phyloP scores from a whole-genome alignment of 1,140 invertebrate species.

The Homalodisca vitripennis region DNA sequence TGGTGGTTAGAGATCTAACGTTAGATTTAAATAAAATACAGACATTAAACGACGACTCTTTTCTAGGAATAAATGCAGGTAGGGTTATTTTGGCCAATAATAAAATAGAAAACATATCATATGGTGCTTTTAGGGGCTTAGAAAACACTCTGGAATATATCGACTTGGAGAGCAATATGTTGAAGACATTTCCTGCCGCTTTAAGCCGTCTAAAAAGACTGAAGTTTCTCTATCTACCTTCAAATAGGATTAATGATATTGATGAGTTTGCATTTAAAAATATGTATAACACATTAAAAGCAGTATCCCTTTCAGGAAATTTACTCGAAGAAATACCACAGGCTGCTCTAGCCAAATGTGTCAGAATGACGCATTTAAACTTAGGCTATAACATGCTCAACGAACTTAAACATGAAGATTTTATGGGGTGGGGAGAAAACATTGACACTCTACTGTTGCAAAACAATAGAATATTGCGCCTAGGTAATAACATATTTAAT shows the following conservation, averaged over 20 bases:
- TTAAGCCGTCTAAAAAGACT: conserved; percentile 61
- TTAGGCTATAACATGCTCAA: conserved; percentile 83
- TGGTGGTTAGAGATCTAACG: conserved; percentile 75
- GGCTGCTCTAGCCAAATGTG: conserved; percentile 63
- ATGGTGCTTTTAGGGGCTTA: conserved; percentile 67
- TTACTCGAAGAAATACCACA: conserved; percentile 69
- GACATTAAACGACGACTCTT: conserved; percentile 61
- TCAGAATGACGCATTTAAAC: conserved; percentile 75
- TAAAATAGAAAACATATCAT: conserved; percentile 63
- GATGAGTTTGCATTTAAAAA: conserved; percentile 54
- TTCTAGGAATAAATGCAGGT: conserved; percentile 64
- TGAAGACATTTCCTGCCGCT: conserved; percentile 65
- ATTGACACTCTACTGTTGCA: conserved; percentile 80
- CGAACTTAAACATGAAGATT: conserved; percentile 70
- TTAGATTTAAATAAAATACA: conserved; percentile 74
- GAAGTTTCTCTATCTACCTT: conserved; percentile 79
- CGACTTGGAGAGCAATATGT: conserved; percentile 78
- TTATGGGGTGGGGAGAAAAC: conserved; percentile 69
- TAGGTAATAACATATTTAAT: conserved; percentile 71
- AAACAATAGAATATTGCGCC: conserved; percentile 77
- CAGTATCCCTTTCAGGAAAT: conserved; percentile 79
- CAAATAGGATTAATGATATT: conserved; percentile 67
- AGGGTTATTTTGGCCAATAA: conserved; percentile 80
- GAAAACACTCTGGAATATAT: conserved; percentile 75
- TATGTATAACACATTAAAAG: conserved; percentile 63